Evolutionary conservation across 2,113 vertebrate genomes (phyloP).

Genomic region (Leucosticte australis): DNA sequence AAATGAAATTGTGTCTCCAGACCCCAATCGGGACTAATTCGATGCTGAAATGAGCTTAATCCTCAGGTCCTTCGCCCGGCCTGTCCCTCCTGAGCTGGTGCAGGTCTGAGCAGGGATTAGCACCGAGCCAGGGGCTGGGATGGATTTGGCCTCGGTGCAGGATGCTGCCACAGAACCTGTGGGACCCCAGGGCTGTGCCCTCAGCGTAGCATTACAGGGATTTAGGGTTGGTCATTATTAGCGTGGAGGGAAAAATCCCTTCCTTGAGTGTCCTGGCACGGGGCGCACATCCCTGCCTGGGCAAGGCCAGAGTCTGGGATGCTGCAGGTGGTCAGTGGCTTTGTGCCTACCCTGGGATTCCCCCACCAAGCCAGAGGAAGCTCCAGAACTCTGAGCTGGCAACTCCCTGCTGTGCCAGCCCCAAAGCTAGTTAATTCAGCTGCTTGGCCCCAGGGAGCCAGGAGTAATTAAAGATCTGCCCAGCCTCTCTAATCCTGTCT

Average conservation of each 20-base stretch:
- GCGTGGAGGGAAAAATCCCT: neutral
- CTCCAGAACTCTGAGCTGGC: neutral
- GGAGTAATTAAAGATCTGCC: neutral
- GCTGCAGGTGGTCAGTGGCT: neutral
- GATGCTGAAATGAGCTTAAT: constrained; percentile 20
- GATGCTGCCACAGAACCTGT: neutral
- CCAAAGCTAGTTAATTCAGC: neutral
- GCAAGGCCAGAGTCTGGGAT: neutral
- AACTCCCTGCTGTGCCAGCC: neutral
- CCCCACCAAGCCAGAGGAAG: neutral
- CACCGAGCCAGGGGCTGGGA: neutral
- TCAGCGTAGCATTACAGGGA: accelerated
- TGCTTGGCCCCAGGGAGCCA: neutral
- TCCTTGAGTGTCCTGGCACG: accelerated
- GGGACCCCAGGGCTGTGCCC: neutral
- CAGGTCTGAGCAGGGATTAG: constrained; percentile 33
- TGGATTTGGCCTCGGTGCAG: neutral
- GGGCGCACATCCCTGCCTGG: accelerated
- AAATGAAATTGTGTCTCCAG: constrained; percentile 43
- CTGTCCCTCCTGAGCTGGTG: neutral
- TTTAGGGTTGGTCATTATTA: neutral
- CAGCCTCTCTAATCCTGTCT: neutral
- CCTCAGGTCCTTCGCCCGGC: neutral
- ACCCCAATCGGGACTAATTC: constrained; percentile 32
- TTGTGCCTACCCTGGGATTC: neutral